These are phyloP conservation scores for Cylloceria caligata DNA, from an alignment of 2,888 invertebrate species.

Conservation along the genomic window DNA sequence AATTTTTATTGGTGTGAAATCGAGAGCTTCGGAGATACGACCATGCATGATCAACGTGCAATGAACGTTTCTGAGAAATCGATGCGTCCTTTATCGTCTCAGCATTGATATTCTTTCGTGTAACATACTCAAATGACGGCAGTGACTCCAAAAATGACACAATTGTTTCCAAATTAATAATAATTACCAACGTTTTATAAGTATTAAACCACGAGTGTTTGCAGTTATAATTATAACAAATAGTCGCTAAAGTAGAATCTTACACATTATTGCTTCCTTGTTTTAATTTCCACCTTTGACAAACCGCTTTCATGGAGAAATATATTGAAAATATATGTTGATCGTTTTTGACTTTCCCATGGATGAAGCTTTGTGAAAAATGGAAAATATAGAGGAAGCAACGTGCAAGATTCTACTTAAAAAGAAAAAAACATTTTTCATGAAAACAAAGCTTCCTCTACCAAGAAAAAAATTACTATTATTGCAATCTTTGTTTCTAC, in stretches of 20 bases:
- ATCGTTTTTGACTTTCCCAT: too few relatives aligned
- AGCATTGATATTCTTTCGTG: not conserved
- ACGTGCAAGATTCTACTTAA: too few relatives aligned
- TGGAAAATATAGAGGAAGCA: too few relatives aligned
- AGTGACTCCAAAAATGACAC: too few relatives aligned
- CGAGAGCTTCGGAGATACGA: not conserved
- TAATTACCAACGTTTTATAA: not conserved
- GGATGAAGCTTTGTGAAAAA: too few relatives aligned
- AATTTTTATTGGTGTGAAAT: constrained; percentile 39
- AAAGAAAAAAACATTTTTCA: too few relatives aligned
- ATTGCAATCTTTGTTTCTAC: not conserved
- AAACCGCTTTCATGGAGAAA: too few relatives aligned
- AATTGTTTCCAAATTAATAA: not conserved
- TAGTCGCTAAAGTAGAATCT: too few relatives aligned
- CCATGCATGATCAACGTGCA: not conserved
- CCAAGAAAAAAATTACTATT: not conserved
- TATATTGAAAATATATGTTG: too few relatives aligned
- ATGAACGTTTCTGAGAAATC: constrained; percentile 23
- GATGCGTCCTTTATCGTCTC: constrained; percentile 1
- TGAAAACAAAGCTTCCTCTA: too few relatives aligned
- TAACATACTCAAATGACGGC: not conserved
- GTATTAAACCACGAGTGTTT: not conserved
- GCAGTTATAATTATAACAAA: not conserved
- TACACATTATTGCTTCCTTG: too few relatives aligned
- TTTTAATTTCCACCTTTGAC: too few relatives aligned